A percentile compares a stretch with the other conserved stretches of the same genome.
These are phyloP conservation scores for Sylvilagus floridanus DNA, from an alignment of 2,797 vertebrate genomes.

Conservation along the genomic window DNA sequence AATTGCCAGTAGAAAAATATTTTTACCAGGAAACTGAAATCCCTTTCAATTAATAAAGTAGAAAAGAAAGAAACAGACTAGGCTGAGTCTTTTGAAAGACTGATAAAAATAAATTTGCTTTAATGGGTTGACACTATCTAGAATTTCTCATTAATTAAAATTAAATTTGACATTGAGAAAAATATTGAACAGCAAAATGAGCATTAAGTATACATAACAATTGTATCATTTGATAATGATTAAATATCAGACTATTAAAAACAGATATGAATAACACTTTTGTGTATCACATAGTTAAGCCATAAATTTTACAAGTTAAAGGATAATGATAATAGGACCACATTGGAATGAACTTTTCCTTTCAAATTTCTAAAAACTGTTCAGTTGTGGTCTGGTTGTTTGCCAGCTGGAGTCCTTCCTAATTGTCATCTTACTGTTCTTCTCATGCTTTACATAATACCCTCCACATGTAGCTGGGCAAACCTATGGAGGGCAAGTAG, in stretches of 20 bases:
- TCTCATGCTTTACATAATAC: neutral
- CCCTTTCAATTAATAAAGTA: slow-evolving; percentile 59
- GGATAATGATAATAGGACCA: slow-evolving; percentile 5
- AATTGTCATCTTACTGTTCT: slow-evolving; percentile 17
- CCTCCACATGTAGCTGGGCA: neutral
- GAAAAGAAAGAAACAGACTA: slow-evolving; percentile 56
- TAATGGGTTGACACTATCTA: slow-evolving; percentile 13
- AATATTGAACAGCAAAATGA: slow-evolving; percentile 37
- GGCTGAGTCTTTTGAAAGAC: slow-evolving; percentile 52
- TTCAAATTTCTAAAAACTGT: slow-evolving; percentile 42
- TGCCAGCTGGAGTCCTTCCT: slow-evolving; percentile 12
- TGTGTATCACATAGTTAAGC: neutral
- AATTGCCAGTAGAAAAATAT: slow-evolving; percentile 76
- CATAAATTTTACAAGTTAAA: slow-evolving; percentile 51
- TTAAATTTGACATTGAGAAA: slow-evolving; percentile 37
- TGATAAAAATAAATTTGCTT: slow-evolving; percentile 44
- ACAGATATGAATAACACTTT: slow-evolving; percentile 28
- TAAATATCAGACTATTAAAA: slow-evolving; percentile 62
- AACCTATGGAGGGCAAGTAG: neutral
- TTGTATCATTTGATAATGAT: slow-evolving; percentile 51
- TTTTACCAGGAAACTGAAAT: slow-evolving; percentile 61
- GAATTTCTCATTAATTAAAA: neutral
- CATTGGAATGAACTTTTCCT: neutral
- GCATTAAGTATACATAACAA: slow-evolving; percentile 12
- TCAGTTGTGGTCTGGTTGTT: neutral